Conservation (phyloP, 2,113 vertebrate genomes). For the Sinocyclocheilus maitianheensis region DNA sequence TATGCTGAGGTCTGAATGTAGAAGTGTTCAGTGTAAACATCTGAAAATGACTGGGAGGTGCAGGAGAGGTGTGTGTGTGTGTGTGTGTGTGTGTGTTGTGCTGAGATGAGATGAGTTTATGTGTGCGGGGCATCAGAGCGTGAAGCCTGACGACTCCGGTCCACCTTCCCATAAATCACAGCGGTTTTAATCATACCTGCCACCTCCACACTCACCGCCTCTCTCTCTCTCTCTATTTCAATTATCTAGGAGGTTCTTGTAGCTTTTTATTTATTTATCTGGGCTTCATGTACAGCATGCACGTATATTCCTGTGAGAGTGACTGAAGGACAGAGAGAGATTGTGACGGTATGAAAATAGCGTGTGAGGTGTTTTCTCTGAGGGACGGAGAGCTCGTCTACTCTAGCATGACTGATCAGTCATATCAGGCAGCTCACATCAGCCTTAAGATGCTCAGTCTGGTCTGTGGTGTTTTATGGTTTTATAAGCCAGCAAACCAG, state of each 20-base stretch:
- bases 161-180: conserved; percentile 92
- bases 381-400: not conserved
- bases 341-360: conserved; percentile 29
- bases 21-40: conserved; percentile 2
- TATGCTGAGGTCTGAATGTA: conserved; percentile 24
- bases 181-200: conserved; percentile 95
- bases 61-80: not conserved
- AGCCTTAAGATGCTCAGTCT: not conserved
- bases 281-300: conserved; percentile 89
- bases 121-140: conserved; percentile 63
- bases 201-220: conserved; percentile 66
- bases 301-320: conserved; percentile 61
- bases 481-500: not conserved
- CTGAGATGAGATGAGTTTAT: not conserved
- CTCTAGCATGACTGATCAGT: not conserved
- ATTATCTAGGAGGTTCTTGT: conserved; percentile 92
- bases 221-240: conserved; percentile 80
- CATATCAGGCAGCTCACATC: not conserved
- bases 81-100: conserved; percentile 1
- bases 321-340: conserved; percentile 21
- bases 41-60: conserved; percentile 1
- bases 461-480: conserved; percentile 47
- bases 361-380: not conserved
- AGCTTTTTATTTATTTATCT: conserved; percentile 92
- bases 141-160: conserved; percentile 74